Percentiles rank a stretch among this genome's conserved stretches.
phyloP scores from a whole-genome alignment of 2,888 invertebrate genomes.

The Euspilapteryx auroguttella region DNA sequence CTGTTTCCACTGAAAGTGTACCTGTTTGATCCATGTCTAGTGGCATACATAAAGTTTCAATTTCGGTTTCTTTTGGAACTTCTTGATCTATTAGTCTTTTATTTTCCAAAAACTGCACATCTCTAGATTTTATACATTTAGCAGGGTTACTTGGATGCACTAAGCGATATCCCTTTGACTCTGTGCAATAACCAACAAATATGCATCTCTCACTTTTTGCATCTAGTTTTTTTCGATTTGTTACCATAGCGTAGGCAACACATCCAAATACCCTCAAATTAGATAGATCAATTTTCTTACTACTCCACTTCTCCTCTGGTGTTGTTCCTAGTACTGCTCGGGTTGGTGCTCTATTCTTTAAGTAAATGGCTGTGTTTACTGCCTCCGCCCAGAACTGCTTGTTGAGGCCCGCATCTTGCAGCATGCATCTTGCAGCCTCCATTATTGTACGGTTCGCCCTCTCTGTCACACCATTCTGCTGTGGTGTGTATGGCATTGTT shows the following conservation, averaged over 20 bases:
- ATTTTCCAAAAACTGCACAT: constrained; percentile 1
- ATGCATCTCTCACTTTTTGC: constrained; percentile 5
- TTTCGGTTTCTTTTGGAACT: not conserved
- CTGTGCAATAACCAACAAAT: constrained; percentile 6
- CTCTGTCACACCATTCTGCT: constrained; percentile 5
- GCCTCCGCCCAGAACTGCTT: constrained; percentile 5
- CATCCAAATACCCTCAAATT: constrained; percentile 6
- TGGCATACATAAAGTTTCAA: too few relatives aligned
- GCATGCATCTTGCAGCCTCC: constrained; percentile 5
- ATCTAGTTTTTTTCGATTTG: constrained; percentile 5
- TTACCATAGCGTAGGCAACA: constrained; percentile 3
- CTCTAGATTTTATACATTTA: constrained; percentile 3
- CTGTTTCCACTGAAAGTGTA: not conserved
- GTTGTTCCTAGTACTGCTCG: not conserved
- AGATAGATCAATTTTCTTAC: constrained; percentile 2
- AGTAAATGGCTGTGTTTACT: constrained; percentile 4
- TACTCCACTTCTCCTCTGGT: constrained; percentile 1
- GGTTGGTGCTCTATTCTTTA: not conserved
- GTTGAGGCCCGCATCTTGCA: constrained; percentile 2
- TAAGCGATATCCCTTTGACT: constrained; percentile 7
- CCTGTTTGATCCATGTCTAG: not conserved
- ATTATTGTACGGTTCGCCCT: constrained; percentile 3
- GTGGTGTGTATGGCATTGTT: constrained; percentile 3
- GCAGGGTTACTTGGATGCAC: constrained; percentile 5
- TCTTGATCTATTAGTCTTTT: not conserved